These are phyloP conservation scores for Marmota flaviventris DNA, from an alignment of 2,113 vertebrate species.

Conservation along the genomic window DNA sequence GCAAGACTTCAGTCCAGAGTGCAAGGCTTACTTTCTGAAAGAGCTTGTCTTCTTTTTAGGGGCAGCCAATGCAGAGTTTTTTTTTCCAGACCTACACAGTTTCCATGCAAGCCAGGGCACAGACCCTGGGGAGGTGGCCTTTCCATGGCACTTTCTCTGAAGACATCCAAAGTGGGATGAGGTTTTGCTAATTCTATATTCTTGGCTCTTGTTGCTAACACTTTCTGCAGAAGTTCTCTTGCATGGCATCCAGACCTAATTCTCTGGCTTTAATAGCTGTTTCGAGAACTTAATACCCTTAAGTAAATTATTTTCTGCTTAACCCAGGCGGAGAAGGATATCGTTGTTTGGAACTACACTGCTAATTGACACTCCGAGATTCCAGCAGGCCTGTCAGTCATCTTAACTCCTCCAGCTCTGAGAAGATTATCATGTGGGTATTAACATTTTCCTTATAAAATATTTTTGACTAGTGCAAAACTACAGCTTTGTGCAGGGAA, in stretches of 20 bases:
- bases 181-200: not conserved
- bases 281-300: not conserved
- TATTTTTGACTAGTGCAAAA: not conserved
- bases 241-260: not conserved
- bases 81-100: not conserved
- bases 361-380: not conserved
- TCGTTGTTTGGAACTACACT: not conserved
- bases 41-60: not conserved
- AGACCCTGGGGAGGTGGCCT: not conserved
- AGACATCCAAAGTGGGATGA: not conserved
- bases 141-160: not conserved
- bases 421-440: not conserved
- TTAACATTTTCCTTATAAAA: constrained; percentile 28
- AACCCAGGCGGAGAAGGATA: not conserved
- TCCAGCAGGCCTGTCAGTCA: not conserved
- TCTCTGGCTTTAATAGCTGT: not conserved
- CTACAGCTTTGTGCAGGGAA: not conserved
- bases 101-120: not conserved
- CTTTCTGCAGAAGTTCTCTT: not conserved
- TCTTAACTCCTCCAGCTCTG: not conserved
- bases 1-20: not conserved
- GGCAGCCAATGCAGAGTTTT: not conserved
- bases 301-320: not conserved
- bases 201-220: not conserved
- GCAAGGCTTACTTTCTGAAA: not conserved